Evolutionary conservation across 1,140 invertebrate genomes (phyloP), one percentile per base, ranked within the genome.

Genomic region (Patella vulgata): DNA sequence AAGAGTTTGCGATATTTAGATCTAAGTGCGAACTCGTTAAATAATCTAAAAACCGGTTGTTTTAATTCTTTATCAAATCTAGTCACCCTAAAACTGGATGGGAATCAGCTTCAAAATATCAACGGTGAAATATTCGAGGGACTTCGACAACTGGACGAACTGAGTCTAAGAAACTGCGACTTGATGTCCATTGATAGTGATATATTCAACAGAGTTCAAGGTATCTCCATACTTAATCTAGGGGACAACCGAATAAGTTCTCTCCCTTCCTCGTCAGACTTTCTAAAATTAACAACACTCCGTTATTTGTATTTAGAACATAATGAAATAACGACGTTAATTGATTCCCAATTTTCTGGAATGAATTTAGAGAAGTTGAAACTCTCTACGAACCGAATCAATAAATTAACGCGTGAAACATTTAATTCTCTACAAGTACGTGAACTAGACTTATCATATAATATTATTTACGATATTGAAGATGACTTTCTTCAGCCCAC

Each of bases 371-470:
- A 64, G 17, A 63, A 31, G 14, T 28, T 78, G n/a, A 59, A 66
- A 44, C 50, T 78, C 25, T 68, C 74, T 28, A 50, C 48, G 12
- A 78, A 78, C 42, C 51, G 59, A 25, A 70, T 78, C 40, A 59
- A 27, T 23, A 31, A 66, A 27, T 39, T 78, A 23, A 47, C 68
- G 23, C n/a, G 43, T 19, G 36, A 48, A 19, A 63, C 70, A 2
- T 73, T 78, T 50, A 46, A 52, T 8, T 50, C 57, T 40, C 55
- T 64, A 27, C 47, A 56, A 27, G 39, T 72, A 8, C 40, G 53
- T 11, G 40, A 66, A 6, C 36, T 78, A 19, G 66, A 78, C 50
- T 62, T 78, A 14, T 78, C 74, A 11, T 46, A 63, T 30, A 78
- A 78, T 56, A 55, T 43, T n/a, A 60, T 78, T 19, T 43, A 61